Base-by-base conservation (phyloP, 2,888 invertebrate species). In the Osedax fenrisi region DNA sequence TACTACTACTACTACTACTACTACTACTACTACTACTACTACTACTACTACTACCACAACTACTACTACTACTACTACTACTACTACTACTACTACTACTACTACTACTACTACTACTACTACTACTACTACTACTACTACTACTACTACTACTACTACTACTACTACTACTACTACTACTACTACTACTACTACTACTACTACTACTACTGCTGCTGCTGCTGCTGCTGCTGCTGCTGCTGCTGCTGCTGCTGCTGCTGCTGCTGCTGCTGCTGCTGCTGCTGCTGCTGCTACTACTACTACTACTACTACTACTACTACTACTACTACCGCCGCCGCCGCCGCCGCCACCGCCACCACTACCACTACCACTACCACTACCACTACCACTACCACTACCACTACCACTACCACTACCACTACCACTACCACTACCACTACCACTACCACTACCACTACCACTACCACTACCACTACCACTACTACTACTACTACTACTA, bases 101-200 rank as follows among this genome's bases (percentile, higher is more conserved):
- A 73, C 74, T 74, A 73, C 74, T 74, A 69, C 69, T 69, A 69
- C 69, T 69, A 69, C 69, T 69, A 69, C 69, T 69, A 72, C 72
- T 72, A 72, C 62, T 72, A 72, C 72, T 74, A 73, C 75, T 74
- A 73, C 74, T 74, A 73, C 74, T 74, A 73, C 74, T 74, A 73
- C 74, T 75, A 73, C 74, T 74, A 73, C 74, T 74, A 73, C 74
- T 74, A 27, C 74, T 74, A 73, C 74, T 74, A 73, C 74, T 74
- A 73, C 74, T 74, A 73, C 74, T 74, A 26, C 74, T 74, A 27
- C 74, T 74, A 27, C 72, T 74, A 73, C 56, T 74, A 73, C 74
- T 74, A 73, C 74, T 74, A 73, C 74, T 41, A 41, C 41, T 41
- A 41, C 41, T 41, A 41, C 41, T 41, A 41, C 41, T 41, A 41